Base-by-base conservation (phyloP, 1,140 invertebrate genomes). In the Diorhabda carinulata region DNA sequence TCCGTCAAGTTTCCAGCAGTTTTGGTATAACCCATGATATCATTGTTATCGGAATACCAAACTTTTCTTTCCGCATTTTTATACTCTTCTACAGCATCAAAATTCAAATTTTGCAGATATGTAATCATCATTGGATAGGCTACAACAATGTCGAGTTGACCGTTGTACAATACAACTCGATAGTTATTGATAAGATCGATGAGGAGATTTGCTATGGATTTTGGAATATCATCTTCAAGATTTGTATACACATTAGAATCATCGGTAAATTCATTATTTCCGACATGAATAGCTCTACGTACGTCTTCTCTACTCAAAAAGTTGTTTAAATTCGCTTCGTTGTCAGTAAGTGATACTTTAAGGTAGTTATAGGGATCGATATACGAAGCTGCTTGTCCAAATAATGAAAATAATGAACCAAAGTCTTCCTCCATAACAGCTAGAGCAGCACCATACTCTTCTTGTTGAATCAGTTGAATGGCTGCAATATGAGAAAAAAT, bases 141-240 rank as follows among this genome's bases (percentile, higher is more conserved):
- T 4, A 93, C 88, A 64, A 94, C 92, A 61, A 95, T 89, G 79
- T 96, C 93, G 61, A 94, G 80, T 78, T 95, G 92, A 3, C 93
- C 93, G 78, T 89, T 94, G 79, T 93, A 95, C 70, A 91, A 84
- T 43, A 91, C 73, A 3, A 90, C 85, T 79, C 83, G 82, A 77
- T 92, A 93, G 70, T 88, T 75, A 64, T 77, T 87, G 73, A 83
- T 87, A 1, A 97, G 80, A 66, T 90, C 87, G 3, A 86, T 82
- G 61, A 97, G 82, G 86, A 88, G 89, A 2, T 87, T 87, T 56
- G 91, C 90, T 43, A 93, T 87, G 0, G 90, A 91, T 73, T 94
- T 85, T 88, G 95, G 92, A 0, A 97, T 84, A 83, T 97, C 95
- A 42, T 84, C 78, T 61, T 88, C 86, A 3, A 97, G 78, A 79